Percentiles rank a stretch among this genome's conserved stretches.
These are phyloP conservation scores for Ailurus styani DNA, from an alignment of 2,113 vertebrate species.

Conservation along the genomic window DNA sequence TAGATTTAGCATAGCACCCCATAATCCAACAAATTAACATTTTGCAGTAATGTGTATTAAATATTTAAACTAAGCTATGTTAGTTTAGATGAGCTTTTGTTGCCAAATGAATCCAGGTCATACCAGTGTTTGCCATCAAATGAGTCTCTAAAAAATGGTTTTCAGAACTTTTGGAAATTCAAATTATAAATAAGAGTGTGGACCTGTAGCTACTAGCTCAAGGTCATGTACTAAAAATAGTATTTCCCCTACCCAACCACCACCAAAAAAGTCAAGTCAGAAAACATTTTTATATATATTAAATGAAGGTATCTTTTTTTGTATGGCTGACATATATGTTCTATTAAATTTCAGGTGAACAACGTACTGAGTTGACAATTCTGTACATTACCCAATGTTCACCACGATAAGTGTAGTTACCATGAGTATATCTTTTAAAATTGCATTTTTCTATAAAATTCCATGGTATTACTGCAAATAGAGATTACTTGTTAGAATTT, in stretches of 20 bases:
- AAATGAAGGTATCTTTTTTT: background rate
- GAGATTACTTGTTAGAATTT: background rate
- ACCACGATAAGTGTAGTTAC: background rate
- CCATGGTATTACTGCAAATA: background rate
- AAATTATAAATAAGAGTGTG: background rate
- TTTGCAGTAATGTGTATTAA: background rate
- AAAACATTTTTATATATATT: background rate
- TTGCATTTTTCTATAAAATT: constrained; percentile 7
- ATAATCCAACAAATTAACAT: background rate
- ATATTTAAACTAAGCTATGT: background rate
- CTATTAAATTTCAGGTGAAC: background rate
- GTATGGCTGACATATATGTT: background rate
- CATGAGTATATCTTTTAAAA: background rate
- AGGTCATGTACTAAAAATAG: background rate
- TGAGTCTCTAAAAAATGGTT: background rate
- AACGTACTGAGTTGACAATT: background rate
- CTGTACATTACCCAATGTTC: background rate
- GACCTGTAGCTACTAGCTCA: background rate
- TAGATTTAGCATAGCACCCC: background rate
- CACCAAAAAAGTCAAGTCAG: background rate
- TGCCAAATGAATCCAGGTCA: background rate
- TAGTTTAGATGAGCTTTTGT: background rate
- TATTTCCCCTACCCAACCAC: background rate
- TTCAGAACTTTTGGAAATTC: background rate
- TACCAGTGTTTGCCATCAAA: background rate